Percentiles rank a stretch among this genome's conserved stretches.
These are phyloP conservation scores for Argyra leucocephala DNA, from an alignment of 2,888 invertebrate genomes.

Conservation along the genomic window DNA sequence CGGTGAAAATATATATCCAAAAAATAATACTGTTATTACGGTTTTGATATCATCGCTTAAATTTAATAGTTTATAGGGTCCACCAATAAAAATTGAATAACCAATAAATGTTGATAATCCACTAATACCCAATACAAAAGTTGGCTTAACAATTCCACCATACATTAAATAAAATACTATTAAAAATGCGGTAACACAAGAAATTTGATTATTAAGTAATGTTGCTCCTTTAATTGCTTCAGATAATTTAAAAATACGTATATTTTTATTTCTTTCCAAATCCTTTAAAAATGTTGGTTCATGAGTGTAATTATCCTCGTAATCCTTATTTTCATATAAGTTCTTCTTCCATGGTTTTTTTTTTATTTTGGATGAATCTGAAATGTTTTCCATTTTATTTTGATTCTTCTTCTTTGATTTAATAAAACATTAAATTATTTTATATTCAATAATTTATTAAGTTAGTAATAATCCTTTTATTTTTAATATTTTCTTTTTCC, in stretches of 20 bases:
- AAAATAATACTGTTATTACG: conserved; percentile 67
- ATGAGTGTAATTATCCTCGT: conserved; percentile 89
- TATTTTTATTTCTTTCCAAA: conserved; percentile 70
- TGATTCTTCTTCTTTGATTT: too few relatives aligned
- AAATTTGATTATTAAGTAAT: conserved; percentile 69
- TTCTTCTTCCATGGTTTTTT: conserved; percentile 67
- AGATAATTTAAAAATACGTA: conserved; percentile 59
- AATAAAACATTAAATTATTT: too few relatives aligned
- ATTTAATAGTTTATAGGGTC: conserved; percentile 29
- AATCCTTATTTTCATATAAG: conserved; percentile 75
- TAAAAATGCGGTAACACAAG: conserved; percentile 63
- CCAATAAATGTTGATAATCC: conserved; percentile 50
- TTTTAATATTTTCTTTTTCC: too few relatives aligned
- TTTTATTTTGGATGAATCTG: conserved; percentile 13
- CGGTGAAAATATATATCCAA: conserved; percentile 84
- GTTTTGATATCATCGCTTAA: conserved; percentile 62
- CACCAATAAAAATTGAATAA: conserved; percentile 52
- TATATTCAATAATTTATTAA: too few relatives aligned
- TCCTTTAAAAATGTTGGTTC: conserved; percentile 72
- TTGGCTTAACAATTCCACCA: conserved; percentile 56
- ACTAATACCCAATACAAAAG: conserved; percentile 52
- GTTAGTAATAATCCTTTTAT: too few relatives aligned
- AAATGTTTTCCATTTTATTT: not conserved
- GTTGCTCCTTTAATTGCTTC: conserved; percentile 69
- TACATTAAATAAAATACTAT: conserved; percentile 64